Conservation (phyloP, 1,140 invertebrate genomes). For the Drosophila ficusphila region DNA sequence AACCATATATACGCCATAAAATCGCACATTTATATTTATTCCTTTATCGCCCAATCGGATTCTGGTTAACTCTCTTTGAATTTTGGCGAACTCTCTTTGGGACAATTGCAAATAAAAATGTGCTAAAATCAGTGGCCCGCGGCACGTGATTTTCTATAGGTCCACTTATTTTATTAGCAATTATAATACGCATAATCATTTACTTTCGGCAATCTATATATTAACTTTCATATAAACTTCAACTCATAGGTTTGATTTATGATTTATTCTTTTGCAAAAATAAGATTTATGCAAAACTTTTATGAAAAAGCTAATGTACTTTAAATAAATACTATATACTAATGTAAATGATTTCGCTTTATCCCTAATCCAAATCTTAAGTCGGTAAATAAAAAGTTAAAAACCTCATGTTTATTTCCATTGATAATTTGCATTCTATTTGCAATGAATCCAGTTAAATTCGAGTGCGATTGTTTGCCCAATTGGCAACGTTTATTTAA, state of each 20-base stretch:
- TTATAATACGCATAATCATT: neutral
- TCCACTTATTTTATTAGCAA: neutral
- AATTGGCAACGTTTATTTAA: constrained; percentile 8
- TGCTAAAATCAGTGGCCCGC: constrained; percentile 58
- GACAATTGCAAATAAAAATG: constrained; percentile 44
- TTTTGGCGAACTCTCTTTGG: neutral
- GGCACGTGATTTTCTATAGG: constrained; percentile 15
- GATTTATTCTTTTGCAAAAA: neutral
- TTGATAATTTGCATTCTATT: constrained; percentile 47
- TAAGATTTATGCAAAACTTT: no score
- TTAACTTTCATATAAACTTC: no score
- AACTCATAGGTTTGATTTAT: no score
- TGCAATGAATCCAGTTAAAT: constrained; percentile 29
- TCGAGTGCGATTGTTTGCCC: constrained; percentile 17
- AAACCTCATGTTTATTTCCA: constrained; percentile 32
- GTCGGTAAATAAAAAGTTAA: neutral
- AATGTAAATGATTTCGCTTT: constrained; percentile 2
- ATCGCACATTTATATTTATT: constrained; percentile 32
- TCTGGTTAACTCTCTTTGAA: constrained; percentile 10
- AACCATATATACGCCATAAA: constrained; percentile 6
- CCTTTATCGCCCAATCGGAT: neutral
- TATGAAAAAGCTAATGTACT: no score
- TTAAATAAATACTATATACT: no score
- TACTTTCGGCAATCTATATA: no score
- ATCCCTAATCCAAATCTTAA: no score